phyloP scores from a whole-genome alignment of 2,113 vertebrate genomes.

The Actenoides lindsayi region DNA sequence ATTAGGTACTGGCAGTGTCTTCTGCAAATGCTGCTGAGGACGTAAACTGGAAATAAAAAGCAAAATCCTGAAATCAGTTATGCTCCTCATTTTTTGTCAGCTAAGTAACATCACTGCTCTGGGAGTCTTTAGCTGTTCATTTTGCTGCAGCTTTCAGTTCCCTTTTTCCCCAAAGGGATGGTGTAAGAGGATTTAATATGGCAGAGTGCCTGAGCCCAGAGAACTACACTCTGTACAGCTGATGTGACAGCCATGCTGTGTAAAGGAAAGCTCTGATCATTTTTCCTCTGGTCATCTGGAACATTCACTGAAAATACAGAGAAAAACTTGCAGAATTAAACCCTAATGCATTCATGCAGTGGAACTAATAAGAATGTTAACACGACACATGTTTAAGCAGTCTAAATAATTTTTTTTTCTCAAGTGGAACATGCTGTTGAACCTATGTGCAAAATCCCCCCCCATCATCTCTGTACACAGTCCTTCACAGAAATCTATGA shows the following conservation, averaged over 20 bases:
- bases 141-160: not conserved
- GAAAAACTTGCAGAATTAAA: not conserved
- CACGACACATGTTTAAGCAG: not conserved
- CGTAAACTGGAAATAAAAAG: not conserved
- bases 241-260: not conserved
- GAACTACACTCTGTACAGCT: not conserved
- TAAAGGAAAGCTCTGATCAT: not conserved
- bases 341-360: not conserved
- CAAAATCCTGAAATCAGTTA: not conserved
- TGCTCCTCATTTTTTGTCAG: not conserved
- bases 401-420: not conserved
- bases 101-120: not conserved
- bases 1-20: not conserved
- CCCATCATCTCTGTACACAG: not conserved
- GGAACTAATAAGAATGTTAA: not conserved
- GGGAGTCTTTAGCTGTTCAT: not conserved
- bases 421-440: not conserved
- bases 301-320: not conserved
- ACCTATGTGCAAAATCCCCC: not conserved
- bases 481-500: not conserved
- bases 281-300: not conserved
- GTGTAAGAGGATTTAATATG: not conserved
- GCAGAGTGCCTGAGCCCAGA: not conserved
- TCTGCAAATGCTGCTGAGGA: not conserved
- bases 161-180: not conserved